Conservation (phyloP, 2,888 invertebrate genomes). For the Phaedon cochleariae region DNA sequence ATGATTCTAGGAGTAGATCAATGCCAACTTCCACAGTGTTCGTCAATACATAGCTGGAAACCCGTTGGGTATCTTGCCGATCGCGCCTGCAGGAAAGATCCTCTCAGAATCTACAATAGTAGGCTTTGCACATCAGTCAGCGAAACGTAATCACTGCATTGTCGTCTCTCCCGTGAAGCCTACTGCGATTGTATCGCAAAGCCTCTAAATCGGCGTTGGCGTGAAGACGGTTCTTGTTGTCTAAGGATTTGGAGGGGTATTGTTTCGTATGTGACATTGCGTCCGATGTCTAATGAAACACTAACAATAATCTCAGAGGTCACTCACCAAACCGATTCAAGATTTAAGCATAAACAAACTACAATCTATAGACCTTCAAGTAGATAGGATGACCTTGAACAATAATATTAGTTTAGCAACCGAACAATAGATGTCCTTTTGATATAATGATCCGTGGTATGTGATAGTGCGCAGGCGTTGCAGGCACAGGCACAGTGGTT, state of each 20-base stretch:
- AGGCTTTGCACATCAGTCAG: constrained; percentile 55
- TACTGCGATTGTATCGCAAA: constrained; percentile 46
- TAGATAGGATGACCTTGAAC: no score
- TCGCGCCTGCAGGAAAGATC: constrained; percentile 51
- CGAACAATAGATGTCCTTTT: no score
- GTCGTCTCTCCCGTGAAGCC: constrained; percentile 41
- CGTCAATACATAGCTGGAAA: background rate
- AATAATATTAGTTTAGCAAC: no score
- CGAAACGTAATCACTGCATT: constrained; percentile 56
- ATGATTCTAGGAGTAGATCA: no score
- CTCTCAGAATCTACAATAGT: constrained; percentile 50
- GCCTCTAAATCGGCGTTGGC: constrained; percentile 42
- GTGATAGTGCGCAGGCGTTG: no score
- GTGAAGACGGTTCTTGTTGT: background rate
- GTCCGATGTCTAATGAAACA: background rate
- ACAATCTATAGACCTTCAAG: no score
- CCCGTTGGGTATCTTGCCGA: constrained; percentile 44
- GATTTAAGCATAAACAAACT: no score
- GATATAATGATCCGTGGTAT: no score
- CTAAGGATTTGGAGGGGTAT: constrained; percentile 4
- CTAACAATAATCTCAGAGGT: no score
- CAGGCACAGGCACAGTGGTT: no score
- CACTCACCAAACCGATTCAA: no score
- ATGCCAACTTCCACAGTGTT: no score
- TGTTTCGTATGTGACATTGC: background rate